Conservation (phyloP, 2,888 invertebrate genomes). For the Odontocerum albicorne region DNA sequence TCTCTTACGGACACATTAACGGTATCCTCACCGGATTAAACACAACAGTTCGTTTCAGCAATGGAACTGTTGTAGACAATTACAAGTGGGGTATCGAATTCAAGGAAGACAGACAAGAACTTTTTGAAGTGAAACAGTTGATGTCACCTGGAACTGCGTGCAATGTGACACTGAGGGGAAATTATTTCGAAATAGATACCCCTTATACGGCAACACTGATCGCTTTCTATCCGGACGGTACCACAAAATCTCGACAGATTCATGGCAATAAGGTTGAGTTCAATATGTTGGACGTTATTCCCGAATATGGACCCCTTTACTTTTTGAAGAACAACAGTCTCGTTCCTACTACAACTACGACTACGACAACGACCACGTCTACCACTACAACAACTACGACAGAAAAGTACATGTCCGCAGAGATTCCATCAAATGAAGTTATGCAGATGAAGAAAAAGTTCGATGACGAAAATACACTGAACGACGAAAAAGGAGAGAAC, state of each 20-base stretch:
- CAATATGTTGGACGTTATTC: conserved; percentile 67
- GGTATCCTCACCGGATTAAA: conserved; percentile 72
- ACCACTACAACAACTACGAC: conserved; percentile 58
- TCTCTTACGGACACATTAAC: conserved; percentile 80
- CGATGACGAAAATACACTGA: conserved; percentile 39
- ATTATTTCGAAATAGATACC: conserved; percentile 71
- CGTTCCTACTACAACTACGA: conserved; percentile 75
- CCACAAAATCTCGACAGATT: conserved; percentile 59
- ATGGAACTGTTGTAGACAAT: conserved; percentile 59
- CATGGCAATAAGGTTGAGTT: conserved; percentile 67
- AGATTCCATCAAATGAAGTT: conserved; percentile 41
- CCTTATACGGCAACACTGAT: conserved; percentile 74
- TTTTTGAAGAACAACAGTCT: conserved; percentile 73
- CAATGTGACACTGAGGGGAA: conserved; percentile 77
- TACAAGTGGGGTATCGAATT: conserved; percentile 72
- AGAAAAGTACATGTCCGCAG: conserved; percentile 53
- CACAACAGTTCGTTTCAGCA: conserved; percentile 62
- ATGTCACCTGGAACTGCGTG: conserved; percentile 79
- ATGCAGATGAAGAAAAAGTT: conserved; percentile 38
- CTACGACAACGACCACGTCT: conserved; percentile 63
- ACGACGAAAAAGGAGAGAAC: conserved; percentile 46
- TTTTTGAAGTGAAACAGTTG: conserved; percentile 63
- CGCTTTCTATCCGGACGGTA: conserved; percentile 68
- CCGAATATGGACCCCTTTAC: conserved; percentile 76
- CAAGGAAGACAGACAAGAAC: conserved; percentile 58